A percentile compares a stretch with the other conserved stretches of the same genome.
Conservation (phyloP, 2,888 invertebrate genomes). For the Drosophila lutescens region DNA sequence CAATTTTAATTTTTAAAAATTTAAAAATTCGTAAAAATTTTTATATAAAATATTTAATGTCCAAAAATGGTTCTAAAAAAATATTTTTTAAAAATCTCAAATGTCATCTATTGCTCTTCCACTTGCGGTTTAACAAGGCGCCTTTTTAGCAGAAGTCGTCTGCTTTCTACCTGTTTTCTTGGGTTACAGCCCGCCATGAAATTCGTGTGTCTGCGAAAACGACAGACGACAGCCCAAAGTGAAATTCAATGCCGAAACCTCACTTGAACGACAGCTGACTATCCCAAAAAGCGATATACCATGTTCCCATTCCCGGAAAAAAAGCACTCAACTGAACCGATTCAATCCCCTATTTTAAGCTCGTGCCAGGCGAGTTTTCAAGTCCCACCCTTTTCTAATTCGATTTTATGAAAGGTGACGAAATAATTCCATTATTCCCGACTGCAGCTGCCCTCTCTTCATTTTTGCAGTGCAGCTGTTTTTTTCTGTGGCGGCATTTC, state of each 20-base stretch:
- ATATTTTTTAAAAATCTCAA: no score
- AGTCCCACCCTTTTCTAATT: slow-evolving; percentile 42
- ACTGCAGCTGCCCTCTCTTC: slow-evolving; percentile 29
- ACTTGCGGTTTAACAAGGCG: slow-evolving; percentile 49
- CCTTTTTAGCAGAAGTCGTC: slow-evolving; percentile 12
- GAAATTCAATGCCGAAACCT: slow-evolving; percentile 57
- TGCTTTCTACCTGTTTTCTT: slow-evolving; percentile 30
- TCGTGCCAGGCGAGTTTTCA: slow-evolving; percentile 32
- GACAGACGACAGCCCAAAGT: slow-evolving; percentile 50
- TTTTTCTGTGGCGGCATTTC: slow-evolving; percentile 30
- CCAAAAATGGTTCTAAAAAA: no score
- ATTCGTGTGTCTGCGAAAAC: slow-evolving; percentile 51
- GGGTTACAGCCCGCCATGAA: slow-evolving; percentile 37
- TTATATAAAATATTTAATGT: no score
- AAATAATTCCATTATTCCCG: slow-evolving; percentile 37
- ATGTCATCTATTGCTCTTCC: slow-evolving; percentile 44
- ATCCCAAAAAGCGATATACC: slow-evolving; percentile 5
- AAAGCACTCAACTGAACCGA: slow-evolving; percentile 38
- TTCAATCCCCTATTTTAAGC: slow-evolving; percentile 23
- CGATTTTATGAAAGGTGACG: slow-evolving; percentile 34
- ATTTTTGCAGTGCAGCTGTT: slow-evolving; percentile 29
- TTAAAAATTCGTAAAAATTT: no score
- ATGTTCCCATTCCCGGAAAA: slow-evolving; percentile 8
- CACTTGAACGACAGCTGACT: slow-evolving; percentile 36
- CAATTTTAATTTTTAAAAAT: background rate